Percentiles rank a stretch among this genome's conserved stretches.
Conservation (phyloP, 2,797 vertebrate species). For the Calcarius lapponicus region DNA sequence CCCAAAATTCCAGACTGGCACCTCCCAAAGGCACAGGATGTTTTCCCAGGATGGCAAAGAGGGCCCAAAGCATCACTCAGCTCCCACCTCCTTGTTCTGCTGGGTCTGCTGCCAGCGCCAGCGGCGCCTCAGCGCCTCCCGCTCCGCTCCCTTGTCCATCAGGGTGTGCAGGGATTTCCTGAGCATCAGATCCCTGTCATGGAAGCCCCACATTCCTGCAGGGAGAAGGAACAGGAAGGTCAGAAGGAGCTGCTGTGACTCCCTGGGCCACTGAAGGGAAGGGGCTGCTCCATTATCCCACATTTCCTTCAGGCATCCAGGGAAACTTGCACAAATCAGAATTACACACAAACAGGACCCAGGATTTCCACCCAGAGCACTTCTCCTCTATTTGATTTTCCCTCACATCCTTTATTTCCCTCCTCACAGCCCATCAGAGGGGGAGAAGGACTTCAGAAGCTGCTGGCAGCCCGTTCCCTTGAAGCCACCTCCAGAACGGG, state of each 20-base stretch:
- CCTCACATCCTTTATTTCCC: neutral
- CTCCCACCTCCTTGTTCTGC: constrained; percentile 96
- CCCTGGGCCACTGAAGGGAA: neutral
- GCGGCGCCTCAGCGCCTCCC: constrained; percentile 87
- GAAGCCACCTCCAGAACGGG: accelerated
- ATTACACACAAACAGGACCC: neutral
- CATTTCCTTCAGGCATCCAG: neutral
- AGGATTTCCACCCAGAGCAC: neutral
- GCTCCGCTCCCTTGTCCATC: constrained; percentile 91
- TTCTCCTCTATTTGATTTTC: neutral
- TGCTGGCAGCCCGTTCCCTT: neutral
- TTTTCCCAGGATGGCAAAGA: neutral
- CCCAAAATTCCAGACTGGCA: neutral
- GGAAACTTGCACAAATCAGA: neutral
- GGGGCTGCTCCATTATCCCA: neutral
- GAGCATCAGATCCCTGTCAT: constrained; percentile 92
- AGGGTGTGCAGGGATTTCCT: constrained; percentile 90
- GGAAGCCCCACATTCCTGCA: constrained; percentile 98
- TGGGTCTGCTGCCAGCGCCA: constrained; percentile 98
- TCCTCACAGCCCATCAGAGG: neutral
- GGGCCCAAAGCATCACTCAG: accelerated
- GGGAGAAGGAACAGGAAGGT: accelerated
- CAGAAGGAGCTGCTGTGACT: neutral
- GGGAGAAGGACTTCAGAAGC: neutral
- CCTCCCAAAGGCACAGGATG: accelerated